These are phyloP conservation scores for Dissostichus mawsoni DNA, from an alignment of 2,113 vertebrate species.

Conservation along the genomic window DNA sequence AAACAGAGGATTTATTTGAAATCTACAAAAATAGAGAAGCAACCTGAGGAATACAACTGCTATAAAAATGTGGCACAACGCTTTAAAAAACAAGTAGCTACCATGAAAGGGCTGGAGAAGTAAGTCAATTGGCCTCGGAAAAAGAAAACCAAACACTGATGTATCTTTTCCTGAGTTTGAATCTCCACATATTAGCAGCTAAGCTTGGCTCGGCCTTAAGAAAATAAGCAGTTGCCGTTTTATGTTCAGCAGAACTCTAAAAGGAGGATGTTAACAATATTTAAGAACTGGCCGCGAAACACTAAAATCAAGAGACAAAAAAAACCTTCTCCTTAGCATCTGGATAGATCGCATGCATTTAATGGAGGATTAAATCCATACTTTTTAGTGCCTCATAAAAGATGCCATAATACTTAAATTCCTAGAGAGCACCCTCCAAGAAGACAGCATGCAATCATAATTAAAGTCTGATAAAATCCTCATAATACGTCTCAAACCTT, in stretches of 20 bases:
- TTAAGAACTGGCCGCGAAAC: neutral
- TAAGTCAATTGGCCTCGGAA: conserved; percentile 13
- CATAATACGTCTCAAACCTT: neutral
- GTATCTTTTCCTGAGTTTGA: conserved; percentile 54
- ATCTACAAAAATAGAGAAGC: conserved; percentile 25
- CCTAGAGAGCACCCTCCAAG: neutral
- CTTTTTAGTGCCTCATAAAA: neutral
- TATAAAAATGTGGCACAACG: conserved; percentile 26
- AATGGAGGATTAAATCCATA: neutral
- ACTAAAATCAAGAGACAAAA: no score
- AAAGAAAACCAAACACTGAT: conserved; percentile 5
- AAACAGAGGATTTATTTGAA: conserved; percentile 14
- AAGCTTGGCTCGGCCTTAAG: neutral
- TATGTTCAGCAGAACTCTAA: conserved; percentile 9
- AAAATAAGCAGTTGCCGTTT: neutral
- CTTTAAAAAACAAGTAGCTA: conserved; percentile 3
- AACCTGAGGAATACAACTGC: conserved; percentile 5
- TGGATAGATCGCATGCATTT: neutral
- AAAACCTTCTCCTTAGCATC: neutral
- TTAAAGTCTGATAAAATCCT: conserved; percentile 20
- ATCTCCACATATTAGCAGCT: conserved; percentile 2
- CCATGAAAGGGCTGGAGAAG: neutral
- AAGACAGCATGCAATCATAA: neutral
- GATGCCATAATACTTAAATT: conserved; percentile 13
- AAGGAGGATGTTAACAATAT: conserved; percentile 4